A percentile compares a stretch with the other conserved stretches of the same genome.
These are phyloP conservation scores for Agrotis puta DNA, from an alignment of 2,888 invertebrate species.

Conservation along the genomic window DNA sequence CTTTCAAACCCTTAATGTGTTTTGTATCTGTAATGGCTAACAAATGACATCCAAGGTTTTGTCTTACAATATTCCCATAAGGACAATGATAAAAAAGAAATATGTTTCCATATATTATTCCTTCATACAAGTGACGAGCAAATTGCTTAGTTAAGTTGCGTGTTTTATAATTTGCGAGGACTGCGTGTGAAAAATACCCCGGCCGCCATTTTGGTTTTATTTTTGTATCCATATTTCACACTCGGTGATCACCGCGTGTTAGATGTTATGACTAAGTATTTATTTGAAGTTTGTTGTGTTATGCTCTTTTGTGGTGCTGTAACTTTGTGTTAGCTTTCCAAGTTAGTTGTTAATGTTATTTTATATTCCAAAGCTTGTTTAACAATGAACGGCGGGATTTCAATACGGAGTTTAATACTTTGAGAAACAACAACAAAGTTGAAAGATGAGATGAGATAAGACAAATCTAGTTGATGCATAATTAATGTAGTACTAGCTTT, in stretches of 20 bases:
- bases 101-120: constrained; percentile 72
- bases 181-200: constrained; percentile 83
- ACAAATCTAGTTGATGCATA: constrained; percentile 14
- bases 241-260: constrained; percentile 66
- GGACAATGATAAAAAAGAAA: constrained; percentile 37
- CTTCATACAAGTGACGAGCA: constrained; percentile 71
- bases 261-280: constrained; percentile 48
- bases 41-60: constrained; percentile 45
- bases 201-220: constrained; percentile 78
- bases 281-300: constrained; percentile 43
- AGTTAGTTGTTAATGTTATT: constrained; percentile 7
- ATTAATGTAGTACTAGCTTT: constrained; percentile 25
- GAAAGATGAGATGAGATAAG: constrained; percentile 6
- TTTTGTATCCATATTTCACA: constrained; percentile 77
- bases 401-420: constrained; percentile 21
- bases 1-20: constrained; percentile 52
- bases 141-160: constrained; percentile 80
- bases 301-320: constrained; percentile 7
- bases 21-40: constrained; percentile 39
- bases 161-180: constrained; percentile 72
- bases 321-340: constrained; percentile 9
- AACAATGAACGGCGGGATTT: constrained; percentile 2
- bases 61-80: constrained; percentile 39
- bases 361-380: constrained; percentile 10
- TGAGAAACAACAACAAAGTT: constrained; percentile 21